Base-by-base conservation (phyloP, 2,113 vertebrate genomes). In the Lepisosteus osseus region DNA sequence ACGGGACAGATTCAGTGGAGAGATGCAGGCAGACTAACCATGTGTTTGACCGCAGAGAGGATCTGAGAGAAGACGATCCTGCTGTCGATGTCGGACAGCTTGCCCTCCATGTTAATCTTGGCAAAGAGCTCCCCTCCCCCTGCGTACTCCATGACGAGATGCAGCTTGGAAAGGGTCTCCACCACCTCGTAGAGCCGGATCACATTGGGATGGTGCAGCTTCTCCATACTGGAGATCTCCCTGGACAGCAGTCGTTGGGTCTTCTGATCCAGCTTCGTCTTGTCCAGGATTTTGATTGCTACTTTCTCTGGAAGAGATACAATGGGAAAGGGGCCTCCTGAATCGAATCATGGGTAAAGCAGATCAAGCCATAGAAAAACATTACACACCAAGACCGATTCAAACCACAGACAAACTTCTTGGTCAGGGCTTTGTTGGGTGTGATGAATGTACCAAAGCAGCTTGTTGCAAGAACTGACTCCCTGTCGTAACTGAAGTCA, bases 201-300 rank as follows among this genome's bases (percentile, higher is more conserved):
- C 79, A 99, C 90, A 77, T 99, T 98, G 73, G 97, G 96, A 71
- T 99, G 97, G 68, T 98, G 95, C 15, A 99, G 87, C 40, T 93
- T 95, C 81, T 99, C 97, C 97, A 99, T 98, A 90, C 94, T 98
- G 56, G 96, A 98, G 81, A 99, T 98, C 85, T 99, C 97, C 41
- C 94, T 87, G 29, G 97, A 98, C 1, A 99, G 88, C 54, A 99
- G 89, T 54, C 91, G 88, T 68, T 98, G 96, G 2, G 97, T 99
- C 82, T 98, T 98, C 84, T 94, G 92, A 80, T 99, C 97, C 78
- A 98, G 82, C 78, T 97, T 97, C 69, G 95, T 96, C 89, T 99
- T 99, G 83, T 99, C 97, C 79, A 99, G 84, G 86, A 99, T 97
- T 87, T 99, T 99, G 78, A 99, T 97, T 59, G 97, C 97, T 78